A percentile compares a stretch with the other conserved stretches of the same genome.
phyloP scores from a whole-genome alignment of 2,888 invertebrate species.

The Hipparchia sbordonii region DNA sequence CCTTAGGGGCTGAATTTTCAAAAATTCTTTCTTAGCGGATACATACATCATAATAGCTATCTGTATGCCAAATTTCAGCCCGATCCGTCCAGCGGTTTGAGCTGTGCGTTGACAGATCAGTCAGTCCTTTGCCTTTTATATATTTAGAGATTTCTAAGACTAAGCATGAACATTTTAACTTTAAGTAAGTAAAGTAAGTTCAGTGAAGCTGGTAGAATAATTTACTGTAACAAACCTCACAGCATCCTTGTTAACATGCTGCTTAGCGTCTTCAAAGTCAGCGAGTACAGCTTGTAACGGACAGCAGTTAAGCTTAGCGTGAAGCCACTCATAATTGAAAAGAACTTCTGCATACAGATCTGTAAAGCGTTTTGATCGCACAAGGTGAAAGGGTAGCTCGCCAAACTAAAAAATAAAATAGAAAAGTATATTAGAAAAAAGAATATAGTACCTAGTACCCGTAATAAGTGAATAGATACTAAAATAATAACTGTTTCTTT shows the following conservation, averaged over 20 bases:
- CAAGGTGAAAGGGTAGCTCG: slow-evolving; percentile 97
- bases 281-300: slow-evolving; percentile 96
- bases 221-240: slow-evolving; percentile 82
- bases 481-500: neutral
- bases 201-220: neutral
- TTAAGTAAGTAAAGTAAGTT: neutral
- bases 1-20: too few relatives aligned
- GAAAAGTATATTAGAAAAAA: neutral
- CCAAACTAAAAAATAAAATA: slow-evolving; percentile 86
- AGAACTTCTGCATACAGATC: slow-evolving; percentile 96
- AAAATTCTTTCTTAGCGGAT: too few relatives aligned
- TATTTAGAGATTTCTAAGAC: too few relatives aligned
- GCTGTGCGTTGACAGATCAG: too few relatives aligned
- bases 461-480: too few relatives aligned
- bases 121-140: too few relatives aligned
- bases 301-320: slow-evolving; percentile 97
- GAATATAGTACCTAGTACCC: too few relatives aligned
- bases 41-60: too few relatives aligned
- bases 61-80: too few relatives aligned
- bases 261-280: slow-evolving; percentile 97
- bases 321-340: slow-evolving; percentile 99
- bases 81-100: too few relatives aligned
- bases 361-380: slow-evolving; percentile 93
- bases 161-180: too few relatives aligned
- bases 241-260: slow-evolving; percentile 91